Evolutionary conservation across 2,888 invertebrate genomes (phyloP).

Genomic region (Eugnorisma glareosa): DNA sequence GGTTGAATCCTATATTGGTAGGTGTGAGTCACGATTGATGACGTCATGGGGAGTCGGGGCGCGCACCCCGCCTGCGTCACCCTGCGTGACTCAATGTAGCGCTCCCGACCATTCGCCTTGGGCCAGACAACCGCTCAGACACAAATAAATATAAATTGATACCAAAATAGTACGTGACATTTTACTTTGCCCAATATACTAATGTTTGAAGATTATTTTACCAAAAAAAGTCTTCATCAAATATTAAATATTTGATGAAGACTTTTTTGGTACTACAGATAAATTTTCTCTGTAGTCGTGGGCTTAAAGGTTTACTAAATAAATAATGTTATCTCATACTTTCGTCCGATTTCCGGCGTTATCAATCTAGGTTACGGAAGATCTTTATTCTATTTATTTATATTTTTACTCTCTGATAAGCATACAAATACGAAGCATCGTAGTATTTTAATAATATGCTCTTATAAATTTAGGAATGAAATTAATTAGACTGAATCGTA

Average conservation of each 20-base stretch:
- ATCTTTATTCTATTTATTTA: constrained; percentile 43
- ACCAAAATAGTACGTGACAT: constrained; percentile 64
- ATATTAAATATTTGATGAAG: too few species aligned
- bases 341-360: constrained; percentile 57
- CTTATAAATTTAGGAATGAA: background rate
- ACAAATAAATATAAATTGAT: constrained; percentile 75
- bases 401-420: constrained; percentile 40
- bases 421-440: constrained; percentile 10
- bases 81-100: constrained; percentile 80
- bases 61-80: constrained; percentile 80
- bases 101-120: constrained; percentile 71
- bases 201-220: constrained; percentile 8
- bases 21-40: constrained; percentile 80
- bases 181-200: constrained; percentile 28
- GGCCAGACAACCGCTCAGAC: constrained; percentile 74
- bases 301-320: constrained; percentile 15
- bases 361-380: constrained; percentile 61
- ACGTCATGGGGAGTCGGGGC: constrained; percentile 83
- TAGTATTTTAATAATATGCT: constrained; percentile 8
- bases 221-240: constrained; percentile 1
- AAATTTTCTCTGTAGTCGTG: constrained; percentile 3
- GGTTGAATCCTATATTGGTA: constrained; percentile 74
- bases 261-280: too few species aligned
- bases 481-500: constrained; percentile 12
- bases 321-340: constrained; percentile 51